Conservation (phyloP, 2,888 invertebrate species). For the Caenorhabditis sinica region DNA sequence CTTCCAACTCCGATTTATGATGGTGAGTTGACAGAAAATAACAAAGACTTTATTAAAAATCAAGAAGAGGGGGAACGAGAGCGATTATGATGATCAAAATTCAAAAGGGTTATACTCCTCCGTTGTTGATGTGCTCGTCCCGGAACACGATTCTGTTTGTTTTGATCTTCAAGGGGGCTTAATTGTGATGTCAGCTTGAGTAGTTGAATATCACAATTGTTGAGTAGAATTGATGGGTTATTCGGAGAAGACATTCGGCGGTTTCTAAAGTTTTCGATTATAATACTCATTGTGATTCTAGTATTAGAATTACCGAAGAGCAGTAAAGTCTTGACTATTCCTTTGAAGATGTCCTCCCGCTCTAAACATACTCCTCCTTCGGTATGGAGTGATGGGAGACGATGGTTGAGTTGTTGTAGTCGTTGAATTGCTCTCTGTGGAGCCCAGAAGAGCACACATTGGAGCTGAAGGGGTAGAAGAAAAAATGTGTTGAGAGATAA, state of each 20-base stretch:
- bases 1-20: constrained; percentile 63
- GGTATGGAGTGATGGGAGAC: constrained; percentile 66
- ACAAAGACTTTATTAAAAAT: not conserved
- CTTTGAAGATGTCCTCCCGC: constrained; percentile 45
- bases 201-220: constrained; percentile 69
- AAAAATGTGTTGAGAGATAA: not conserved
- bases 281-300: not conserved
- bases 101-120: constrained; percentile 66
- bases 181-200: constrained; percentile 65
- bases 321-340: constrained; percentile 66
- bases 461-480: constrained; percentile 55
- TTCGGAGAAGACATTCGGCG: constrained; percentile 71
- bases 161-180: constrained; percentile 38
- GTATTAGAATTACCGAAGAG: constrained; percentile 46
- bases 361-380: constrained; percentile 66
- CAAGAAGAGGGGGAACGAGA: constrained; percentile 53
- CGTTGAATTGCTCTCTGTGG: constrained; percentile 53
- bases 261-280: constrained; percentile 37
- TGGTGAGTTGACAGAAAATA: constrained; percentile 34
- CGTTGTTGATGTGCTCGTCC: constrained; percentile 63
- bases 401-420: constrained; percentile 58
- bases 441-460: constrained; percentile 64
- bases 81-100: constrained; percentile 56
- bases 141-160: constrained; percentile 31
- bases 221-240: constrained; percentile 67